A percentile compares a stretch with the other conserved stretches of the same genome.
phyloP scores from a whole-genome alignment of 1,140 invertebrate genomes.

The Drosophila littoralis region DNA sequence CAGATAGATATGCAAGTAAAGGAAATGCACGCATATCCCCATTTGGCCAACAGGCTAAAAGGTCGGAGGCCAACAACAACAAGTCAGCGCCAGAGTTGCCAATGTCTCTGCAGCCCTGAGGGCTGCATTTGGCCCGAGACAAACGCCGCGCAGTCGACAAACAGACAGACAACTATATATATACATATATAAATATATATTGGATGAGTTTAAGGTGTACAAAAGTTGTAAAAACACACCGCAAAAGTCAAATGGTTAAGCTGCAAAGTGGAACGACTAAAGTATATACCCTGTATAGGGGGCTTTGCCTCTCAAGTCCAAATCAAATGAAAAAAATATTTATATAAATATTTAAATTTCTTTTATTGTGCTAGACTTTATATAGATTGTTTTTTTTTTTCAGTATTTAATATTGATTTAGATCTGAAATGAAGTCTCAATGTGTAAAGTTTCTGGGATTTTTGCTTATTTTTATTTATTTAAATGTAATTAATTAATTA shows the following conservation, averaged over 20 bases:
- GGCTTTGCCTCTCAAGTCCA: too few species aligned
- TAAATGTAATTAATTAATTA: too few species aligned
- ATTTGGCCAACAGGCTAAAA: constrained; percentile 10
- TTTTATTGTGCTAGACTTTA: too few species aligned
- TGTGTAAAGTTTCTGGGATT: too few species aligned
- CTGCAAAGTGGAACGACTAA: not conserved
- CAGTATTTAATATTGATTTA: too few species aligned
- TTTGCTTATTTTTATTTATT: too few species aligned
- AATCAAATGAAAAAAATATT: too few species aligned
- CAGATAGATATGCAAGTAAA: constrained; percentile 33
- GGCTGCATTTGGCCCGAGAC: constrained; percentile 30
- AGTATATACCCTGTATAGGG: constrained; percentile 19
- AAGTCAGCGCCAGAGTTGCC: constrained; percentile 44
- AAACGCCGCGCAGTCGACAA: not conserved
- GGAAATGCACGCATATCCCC: constrained; percentile 41
- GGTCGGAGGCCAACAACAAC: constrained; percentile 32
- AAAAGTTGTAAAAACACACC: constrained; percentile 37
- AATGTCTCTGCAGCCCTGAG: constrained; percentile 27
- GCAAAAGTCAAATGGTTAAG: constrained; percentile 9
- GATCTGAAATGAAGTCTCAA: too few species aligned
- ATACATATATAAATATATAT: constrained; percentile 45
- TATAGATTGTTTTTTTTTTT: too few species aligned
- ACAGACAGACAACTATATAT: constrained; percentile 43
- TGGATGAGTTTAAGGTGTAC: constrained; percentile 64
- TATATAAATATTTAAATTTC: too few species aligned